Base-by-base conservation (phyloP, 2,113 vertebrate species). In the Caranx melampygus region DNA sequence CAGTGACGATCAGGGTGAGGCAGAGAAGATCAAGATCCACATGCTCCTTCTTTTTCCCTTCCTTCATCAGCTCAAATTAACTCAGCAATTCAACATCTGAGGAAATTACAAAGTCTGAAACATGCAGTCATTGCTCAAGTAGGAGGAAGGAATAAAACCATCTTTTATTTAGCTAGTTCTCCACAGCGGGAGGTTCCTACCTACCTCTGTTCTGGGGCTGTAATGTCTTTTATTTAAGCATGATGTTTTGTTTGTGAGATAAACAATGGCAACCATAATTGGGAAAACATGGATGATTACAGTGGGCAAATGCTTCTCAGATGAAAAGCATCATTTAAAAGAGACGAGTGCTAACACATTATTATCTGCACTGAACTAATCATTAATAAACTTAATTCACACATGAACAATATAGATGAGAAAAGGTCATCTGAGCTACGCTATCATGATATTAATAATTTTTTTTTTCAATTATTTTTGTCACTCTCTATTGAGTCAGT, bases 211-310 rank as follows among this genome's bases (percentile, higher is more conserved):
- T 59, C 52, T 7, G 3, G 15, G 15, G 31, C 40, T 77, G 57
- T 64, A 37, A 71, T 54, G 55, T 77, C 40, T 79, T 79, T 81
- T 66, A 80, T 77, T 65, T 59, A 51, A 40, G 3, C 26, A 58
- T 79, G 61, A 77, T 87, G 75, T 72, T 78, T 84, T 76, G 60
- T 90, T 81, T 70, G n/a, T 55, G 21, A 47, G 66, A 84, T 77
- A 90, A 89, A 90, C 80, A 88, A 76, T 70, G 51, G 55, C 1
- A 72, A 69, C 75, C 44, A 60, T 74, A 51, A 78, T 66, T 83
- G 54, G 52, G 58, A 74, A 78, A 79, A 59, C 54, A 9, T 72
- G 20, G 55, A n/a, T 60, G 52, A 59, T 72, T 54, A 66, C 68
- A 21, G 34, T n/a, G 31, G 3, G 44, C 21, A 21, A 59, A 35